These are phyloP conservation scores for Poeciliopsis retropinna DNA, from an alignment of 2,113 vertebrate genomes.

Conservation along the genomic window DNA sequence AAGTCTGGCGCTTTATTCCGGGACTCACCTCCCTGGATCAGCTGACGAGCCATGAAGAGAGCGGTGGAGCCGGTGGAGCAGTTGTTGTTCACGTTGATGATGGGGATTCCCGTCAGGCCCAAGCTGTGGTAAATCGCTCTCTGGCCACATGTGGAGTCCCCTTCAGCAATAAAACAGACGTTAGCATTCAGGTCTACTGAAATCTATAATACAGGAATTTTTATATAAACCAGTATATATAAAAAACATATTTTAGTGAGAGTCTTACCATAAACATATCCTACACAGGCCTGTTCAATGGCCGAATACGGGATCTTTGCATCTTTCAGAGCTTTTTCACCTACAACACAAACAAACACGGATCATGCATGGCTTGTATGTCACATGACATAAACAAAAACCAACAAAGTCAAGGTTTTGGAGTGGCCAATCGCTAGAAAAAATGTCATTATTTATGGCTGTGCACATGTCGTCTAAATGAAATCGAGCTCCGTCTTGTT, in stretches of 20 bases:
- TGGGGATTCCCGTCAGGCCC: conserved; percentile 94
- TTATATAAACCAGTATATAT: neutral
- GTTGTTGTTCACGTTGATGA: conserved; percentile 97
- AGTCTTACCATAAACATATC: conserved; percentile 93
- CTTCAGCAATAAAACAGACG: conserved; percentile 61
- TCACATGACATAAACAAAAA: neutral
- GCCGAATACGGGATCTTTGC: conserved; percentile 88
- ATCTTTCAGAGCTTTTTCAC: conserved; percentile 88
- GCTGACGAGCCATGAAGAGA: conserved; percentile 89
- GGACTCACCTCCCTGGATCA: conserved; percentile 89
- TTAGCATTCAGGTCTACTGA: too few species aligned
- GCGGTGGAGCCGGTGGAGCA: conserved; percentile 96
- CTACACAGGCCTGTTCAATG: conserved; percentile 91
- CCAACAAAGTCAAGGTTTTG: too few species aligned
- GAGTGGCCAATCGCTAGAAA: too few species aligned
- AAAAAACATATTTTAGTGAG: neutral
- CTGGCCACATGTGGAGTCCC: conserved; percentile 93
- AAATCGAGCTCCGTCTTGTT: too few species aligned
- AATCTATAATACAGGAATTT: neutral
- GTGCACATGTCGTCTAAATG: too few species aligned
- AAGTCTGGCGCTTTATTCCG: neutral
- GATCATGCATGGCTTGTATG: neutral
- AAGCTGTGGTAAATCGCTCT: conserved; percentile 94
- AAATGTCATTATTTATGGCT: too few species aligned
- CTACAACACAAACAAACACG: conserved; percentile 66